A percentile compares a stretch with the other conserved stretches of the same genome.
phyloP scores from a whole-genome alignment of 2,888 invertebrate species.

The Siphlonurus alternatus region DNA sequence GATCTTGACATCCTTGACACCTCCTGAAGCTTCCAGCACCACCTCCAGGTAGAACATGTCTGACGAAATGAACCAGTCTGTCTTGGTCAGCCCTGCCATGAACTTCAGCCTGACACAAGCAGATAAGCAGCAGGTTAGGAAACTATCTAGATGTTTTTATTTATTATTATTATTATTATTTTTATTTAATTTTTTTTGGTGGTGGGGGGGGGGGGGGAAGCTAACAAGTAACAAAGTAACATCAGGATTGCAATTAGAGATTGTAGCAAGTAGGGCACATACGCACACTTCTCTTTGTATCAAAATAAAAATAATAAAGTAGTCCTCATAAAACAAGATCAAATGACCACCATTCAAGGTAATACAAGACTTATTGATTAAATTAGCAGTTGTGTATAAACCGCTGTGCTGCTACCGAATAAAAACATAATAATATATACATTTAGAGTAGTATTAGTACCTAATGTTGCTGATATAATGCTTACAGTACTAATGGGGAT shows the following conservation, averaged over 20 bases:
- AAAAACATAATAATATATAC: not conserved
- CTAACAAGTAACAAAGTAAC: too few relatives aligned
- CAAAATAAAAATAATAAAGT: too few relatives aligned
- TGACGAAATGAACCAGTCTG: slow-evolving; percentile 77
- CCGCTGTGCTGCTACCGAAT: too few relatives aligned
- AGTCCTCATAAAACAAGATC: too few relatives aligned
- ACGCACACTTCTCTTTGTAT: too few relatives aligned
- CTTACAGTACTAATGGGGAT: not conserved
- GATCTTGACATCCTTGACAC: slow-evolving; percentile 76
- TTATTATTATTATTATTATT: not conserved
- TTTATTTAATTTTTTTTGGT: not conserved
- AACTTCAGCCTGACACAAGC: slow-evolving; percentile 57
- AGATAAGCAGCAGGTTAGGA: not conserved
- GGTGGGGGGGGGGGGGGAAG: too few relatives aligned
- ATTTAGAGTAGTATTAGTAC: not conserved
- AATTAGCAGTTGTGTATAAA: too few relatives aligned
- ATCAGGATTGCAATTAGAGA: too few relatives aligned
- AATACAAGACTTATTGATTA: too few relatives aligned
- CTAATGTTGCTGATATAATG: not conserved
- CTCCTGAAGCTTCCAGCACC: slow-evolving; percentile 63
- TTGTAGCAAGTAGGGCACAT: too few relatives aligned
- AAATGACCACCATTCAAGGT: too few relatives aligned
- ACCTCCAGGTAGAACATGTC: slow-evolving; percentile 96
- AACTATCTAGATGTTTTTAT: slow-evolving; percentile 2
- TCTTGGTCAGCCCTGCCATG: slow-evolving; percentile 63